Evolutionary conservation across 2,888 invertebrate species (phyloP).

Genomic region (Eupithecia exiguata): DNA sequence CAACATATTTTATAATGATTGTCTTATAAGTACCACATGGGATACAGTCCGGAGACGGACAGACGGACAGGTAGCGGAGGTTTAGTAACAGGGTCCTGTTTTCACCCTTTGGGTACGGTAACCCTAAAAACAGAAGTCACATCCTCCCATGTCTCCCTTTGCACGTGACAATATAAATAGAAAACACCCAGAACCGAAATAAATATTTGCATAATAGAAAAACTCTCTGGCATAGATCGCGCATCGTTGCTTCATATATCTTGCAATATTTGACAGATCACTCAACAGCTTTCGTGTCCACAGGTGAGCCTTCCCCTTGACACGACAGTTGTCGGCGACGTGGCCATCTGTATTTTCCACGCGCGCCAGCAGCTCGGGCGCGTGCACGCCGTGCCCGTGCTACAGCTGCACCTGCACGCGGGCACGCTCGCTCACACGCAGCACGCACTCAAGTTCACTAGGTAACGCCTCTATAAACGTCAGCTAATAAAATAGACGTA

Average conservation of each 20-base stretch:
- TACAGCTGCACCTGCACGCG: slow-evolving; percentile 94
- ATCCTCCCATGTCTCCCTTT: not conserved
- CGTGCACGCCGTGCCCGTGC: slow-evolving; percentile 92
- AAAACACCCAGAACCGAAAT: not conserved
- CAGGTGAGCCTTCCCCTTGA: slow-evolving; percentile 87
- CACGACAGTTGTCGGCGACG: slow-evolving; percentile 92
- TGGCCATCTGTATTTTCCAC: slow-evolving; percentile 91
- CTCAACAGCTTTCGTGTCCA: slow-evolving; percentile 51
- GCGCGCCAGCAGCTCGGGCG: slow-evolving; percentile 94
- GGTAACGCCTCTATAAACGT: slow-evolving; percentile 42
- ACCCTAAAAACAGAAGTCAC: not conserved
- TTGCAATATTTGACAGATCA: not conserved
- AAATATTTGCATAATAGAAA: no score
- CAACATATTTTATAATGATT: no score
- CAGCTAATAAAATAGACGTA: no score
- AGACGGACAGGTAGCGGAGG: no score
- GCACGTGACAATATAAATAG: not conserved
- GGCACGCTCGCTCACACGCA: slow-evolving; percentile 91
- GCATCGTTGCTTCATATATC: no score
- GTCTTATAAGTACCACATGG: no score
- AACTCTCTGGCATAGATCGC: not conserved
- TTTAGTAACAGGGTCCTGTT: no score
- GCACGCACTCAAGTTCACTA: slow-evolving; percentile 88
- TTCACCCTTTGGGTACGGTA: no score
- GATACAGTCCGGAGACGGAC: no score